Base-by-base conservation (phyloP, 1,140 invertebrate species). In the Schlechtendalia chinensis region DNA sequence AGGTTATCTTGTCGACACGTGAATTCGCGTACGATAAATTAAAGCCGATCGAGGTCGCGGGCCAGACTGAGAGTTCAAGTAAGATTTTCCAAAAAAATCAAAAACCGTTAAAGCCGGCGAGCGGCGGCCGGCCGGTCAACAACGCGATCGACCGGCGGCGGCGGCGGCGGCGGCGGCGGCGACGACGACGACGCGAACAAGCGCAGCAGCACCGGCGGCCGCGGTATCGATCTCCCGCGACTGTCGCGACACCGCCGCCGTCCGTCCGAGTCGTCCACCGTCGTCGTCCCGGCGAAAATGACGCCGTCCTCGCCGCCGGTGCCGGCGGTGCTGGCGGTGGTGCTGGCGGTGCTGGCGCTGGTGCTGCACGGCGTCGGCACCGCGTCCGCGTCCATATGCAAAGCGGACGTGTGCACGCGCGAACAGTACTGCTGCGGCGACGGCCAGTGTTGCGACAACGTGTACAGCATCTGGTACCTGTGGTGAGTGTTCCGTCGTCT, bases 331-430 rank as follows among this genome's bases (percentile, higher is more conserved):
- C 12, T 14, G 0, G 32, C 32, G n/a, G n/a, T 27, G 12, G 22
- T 27, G 10, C 27, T 75, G n/a, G 45, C 32, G 32, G 12, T 47
- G 29, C 3, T 22, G 12, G 10, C 29, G 29, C 22, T 59, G 2
- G n/a, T 79, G 39, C 22, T 79, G 75, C 39, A 63, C 2, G 22
- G 22, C 75, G 39, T 59, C 22, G 75, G 75, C 58, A 22, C 58
- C 58, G 56, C 75, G n/a, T 61, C 75, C 22, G 75, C 75, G 58
- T 79, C 75, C 17, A 63, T 79, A 63, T 79, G 75, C 75, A 79
- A 79, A 47, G 39, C 75, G 22, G 75, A 39, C 1, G 39, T 79
- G 22, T 79, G 75, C 39, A 27, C 58, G 1, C 39, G 16, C 75
- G 32, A 79, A 47, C 75, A 79, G 39, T 79, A 79, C 17, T 79